Evolutionary conservation across 2,113 vertebrate species (phyloP).

Genomic region (Piprites chloris): DNA sequence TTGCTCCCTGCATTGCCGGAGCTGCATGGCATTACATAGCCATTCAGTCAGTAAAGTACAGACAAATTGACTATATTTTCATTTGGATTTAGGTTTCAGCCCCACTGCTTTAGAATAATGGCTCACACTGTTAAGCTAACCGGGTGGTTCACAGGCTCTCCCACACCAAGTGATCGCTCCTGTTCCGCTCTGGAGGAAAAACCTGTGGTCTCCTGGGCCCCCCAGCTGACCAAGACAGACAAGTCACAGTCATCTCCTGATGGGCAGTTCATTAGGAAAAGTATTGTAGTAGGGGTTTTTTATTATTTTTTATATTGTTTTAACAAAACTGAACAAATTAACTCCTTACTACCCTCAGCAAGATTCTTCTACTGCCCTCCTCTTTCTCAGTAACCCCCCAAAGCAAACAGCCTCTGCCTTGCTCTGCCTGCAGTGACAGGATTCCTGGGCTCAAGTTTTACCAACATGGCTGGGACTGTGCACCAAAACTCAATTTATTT

Average conservation of each 20-base stretch:
- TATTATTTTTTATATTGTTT: not conserved
- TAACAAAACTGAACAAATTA: slow-evolving; percentile 18
- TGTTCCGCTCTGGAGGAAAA: not conserved
- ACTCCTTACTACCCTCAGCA: not conserved
- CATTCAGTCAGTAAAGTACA: slow-evolving; percentile 68
- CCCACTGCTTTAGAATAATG: slow-evolving; percentile 76
- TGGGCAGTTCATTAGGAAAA: slow-evolving; percentile 53
- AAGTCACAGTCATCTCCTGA: not conserved
- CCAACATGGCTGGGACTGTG: not conserved
- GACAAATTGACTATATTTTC: slow-evolving; percentile 69
- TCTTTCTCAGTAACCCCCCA: not conserved
- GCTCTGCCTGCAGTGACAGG: not conserved
- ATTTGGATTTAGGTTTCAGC: slow-evolving; percentile 67
- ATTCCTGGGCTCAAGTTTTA: not conserved
- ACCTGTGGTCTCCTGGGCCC: slow-evolving; percentile 60
- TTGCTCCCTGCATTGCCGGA: not conserved
- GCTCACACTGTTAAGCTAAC: slow-evolving; percentile 57
- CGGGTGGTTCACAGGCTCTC: slow-evolving; percentile 61
- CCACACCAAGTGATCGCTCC: not conserved
- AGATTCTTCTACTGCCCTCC: not conserved
- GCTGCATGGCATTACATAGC: slow-evolving; percentile 61
- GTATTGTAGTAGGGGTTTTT: not conserved
- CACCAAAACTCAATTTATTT: not conserved
- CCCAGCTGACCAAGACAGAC: not conserved
- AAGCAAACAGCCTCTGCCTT: not conserved